Evolutionary conservation across 2,113 vertebrate genomes (phyloP).

Genomic region (Neolamprologus caudopunctatus): DNA sequence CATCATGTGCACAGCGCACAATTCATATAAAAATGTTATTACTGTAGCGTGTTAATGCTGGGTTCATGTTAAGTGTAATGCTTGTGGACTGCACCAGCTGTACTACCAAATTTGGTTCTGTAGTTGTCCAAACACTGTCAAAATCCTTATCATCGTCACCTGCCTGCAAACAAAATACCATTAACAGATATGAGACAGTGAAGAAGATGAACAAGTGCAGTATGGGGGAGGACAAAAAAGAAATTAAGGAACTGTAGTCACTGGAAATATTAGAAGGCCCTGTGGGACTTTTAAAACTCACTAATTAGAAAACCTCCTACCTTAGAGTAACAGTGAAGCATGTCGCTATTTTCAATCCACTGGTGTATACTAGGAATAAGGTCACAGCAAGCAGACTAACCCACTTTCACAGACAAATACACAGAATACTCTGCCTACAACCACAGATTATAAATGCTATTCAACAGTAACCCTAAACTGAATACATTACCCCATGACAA

Average conservation of each 20-base stretch:
- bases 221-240: neutral
- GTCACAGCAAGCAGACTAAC: constrained; percentile 21
- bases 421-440: neutral
- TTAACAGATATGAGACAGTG: neutral
- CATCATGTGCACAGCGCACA: neutral
- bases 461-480: neutral
- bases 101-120: constrained; percentile 38
- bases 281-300: constrained; percentile 6
- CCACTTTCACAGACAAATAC: constrained; percentile 25
- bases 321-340: neutral
- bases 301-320: constrained; percentile 13
- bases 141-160: neutral
- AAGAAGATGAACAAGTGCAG: neutral
- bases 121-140: neutral
- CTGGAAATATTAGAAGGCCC: neutral
- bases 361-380: neutral
- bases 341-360: neutral
- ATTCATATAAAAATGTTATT: neutral
- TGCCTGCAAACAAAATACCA: neutral
- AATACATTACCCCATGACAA: neutral
- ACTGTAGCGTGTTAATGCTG: neutral
- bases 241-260: neutral
- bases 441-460: neutral
- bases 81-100: neutral
- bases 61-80: neutral